These are phyloP conservation scores for Lasioglossum malachurum DNA, from an alignment of 2,888 invertebrate genomes.

Conservation along the genomic window DNA sequence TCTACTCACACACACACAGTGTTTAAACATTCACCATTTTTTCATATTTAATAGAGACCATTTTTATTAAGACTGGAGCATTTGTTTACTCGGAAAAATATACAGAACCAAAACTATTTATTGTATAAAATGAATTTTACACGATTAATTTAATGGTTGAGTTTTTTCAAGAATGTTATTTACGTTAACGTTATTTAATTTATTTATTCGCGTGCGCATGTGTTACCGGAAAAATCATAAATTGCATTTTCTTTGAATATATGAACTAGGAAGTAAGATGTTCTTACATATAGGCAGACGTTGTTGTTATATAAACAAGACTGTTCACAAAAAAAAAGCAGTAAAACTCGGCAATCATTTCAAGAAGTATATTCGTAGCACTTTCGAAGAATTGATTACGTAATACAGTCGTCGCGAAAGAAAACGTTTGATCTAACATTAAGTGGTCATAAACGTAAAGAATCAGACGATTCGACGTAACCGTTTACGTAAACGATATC, in stretches of 20 bases:
- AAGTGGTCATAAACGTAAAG: not conserved
- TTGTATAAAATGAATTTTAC: not conserved
- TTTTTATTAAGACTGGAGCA: not conserved
- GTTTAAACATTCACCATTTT: not conserved
- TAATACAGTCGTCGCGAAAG: not conserved
- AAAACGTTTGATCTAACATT: not conserved
- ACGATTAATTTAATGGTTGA: not conserved
- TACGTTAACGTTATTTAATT: not conserved
- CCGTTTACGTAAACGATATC: not conserved
- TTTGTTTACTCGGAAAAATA: not conserved
- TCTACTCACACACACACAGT: too few species aligned
- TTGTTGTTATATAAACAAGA: not conserved
- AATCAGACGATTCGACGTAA: not conserved
- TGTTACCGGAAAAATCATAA: not conserved
- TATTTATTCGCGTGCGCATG: not conserved
- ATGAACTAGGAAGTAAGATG: not conserved
- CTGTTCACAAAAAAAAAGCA: not conserved
- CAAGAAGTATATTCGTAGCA: not conserved
- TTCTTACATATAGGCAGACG: not conserved
- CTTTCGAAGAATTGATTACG: not conserved
- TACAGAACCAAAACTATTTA: not conserved
- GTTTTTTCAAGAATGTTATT: not conserved
- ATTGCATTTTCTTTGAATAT: not conserved
- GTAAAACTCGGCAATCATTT: not conserved
- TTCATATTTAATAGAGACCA: not conserved